Base-by-base conservation (phyloP, 2,797 vertebrate species). In the Tadarida brasiliensis region DNA sequence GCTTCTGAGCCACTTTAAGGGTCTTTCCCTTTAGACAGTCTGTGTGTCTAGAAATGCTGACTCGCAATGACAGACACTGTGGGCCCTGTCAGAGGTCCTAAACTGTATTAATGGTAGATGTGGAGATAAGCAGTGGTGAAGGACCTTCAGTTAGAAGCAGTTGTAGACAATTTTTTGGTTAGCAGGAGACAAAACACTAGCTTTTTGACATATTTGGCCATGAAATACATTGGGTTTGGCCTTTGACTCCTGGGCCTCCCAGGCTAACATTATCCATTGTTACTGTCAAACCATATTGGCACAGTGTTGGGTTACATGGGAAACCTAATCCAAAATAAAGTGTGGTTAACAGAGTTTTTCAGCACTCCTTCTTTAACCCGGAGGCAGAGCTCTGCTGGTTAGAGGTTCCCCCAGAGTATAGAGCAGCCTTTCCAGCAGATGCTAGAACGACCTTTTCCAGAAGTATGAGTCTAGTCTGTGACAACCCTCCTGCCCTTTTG, bases 171-270 rank as follows among this genome's bases (percentile, higher is more conserved):
- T 70, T 47, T 84, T 94, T 82, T 81, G 26, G 54, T 51, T 87
- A 67, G 70, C 24, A 57, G 19, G 44, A 90, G 47, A 65, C 61
- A 87, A 74, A 85, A 85, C 11, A 84, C 22, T 1, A 65, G 39
- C n/a, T n/a, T 73, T 94, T 88, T 85, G n/a, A 59, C 8, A 30
- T 91, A 84, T 94, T 96, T 96, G 63, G 26, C 49, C 71, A 83
- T 51, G 16, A 95, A 94, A 35, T 86, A n/a, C 65, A 70, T 30
- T 84, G 71, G 12, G n/a, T 89, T 96, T 91, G 54, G 39, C 57
- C 61, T 95, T 97, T 94, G 88, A 87, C 5, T 68, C 65, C 17
- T 49, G 57, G 30, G 19, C 11, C 33, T n/a, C 19, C 73, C 35
- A 22, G 3, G 24, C 59, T 92, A 57, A 61, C 84, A 77, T 83